Conservation (phyloP, 2,797 vertebrate genomes). For the Sciaenops ocellatus region DNA sequence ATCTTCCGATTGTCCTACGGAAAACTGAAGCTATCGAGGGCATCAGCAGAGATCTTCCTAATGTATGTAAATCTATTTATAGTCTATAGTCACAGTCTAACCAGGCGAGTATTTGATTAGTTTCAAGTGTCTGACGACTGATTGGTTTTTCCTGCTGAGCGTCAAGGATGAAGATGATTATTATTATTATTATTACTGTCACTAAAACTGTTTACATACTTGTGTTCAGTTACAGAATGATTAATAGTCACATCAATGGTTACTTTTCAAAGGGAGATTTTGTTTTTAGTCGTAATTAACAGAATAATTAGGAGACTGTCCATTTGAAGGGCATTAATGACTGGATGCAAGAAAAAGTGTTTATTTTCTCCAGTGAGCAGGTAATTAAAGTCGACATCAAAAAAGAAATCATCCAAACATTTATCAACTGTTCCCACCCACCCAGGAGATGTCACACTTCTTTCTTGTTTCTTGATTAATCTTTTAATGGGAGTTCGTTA, state of each 20-base stretch:
- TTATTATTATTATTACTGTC: no score
- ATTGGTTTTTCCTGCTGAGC: not conserved
- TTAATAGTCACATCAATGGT: no score
- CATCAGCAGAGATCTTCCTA: not conserved
- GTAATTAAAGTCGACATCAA: no score
- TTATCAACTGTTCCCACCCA: no score
- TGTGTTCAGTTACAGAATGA: no score
- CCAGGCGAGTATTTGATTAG: not conserved
- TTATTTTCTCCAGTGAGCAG: no score
- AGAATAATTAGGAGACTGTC: no score
- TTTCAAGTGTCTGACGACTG: not conserved
- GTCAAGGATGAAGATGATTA: not conserved
- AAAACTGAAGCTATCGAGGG: not conserved
- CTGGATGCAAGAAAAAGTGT: no score
- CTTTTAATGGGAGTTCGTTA: not conserved
- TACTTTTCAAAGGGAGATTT: no score
- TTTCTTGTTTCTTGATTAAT: not conserved
- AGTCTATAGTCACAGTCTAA: slow-evolving; percentile 12
- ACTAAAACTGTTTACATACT: not conserved
- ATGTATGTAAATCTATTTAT: slow-evolving; percentile 34
- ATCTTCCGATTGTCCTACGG: not conserved
- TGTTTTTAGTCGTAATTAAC: no score
- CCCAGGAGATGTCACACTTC: not conserved
- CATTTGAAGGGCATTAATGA: no score
- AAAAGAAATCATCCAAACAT: no score